A percentile compares a stretch with the other conserved stretches of the same genome.
phyloP scores from a whole-genome alignment of 2,888 invertebrate species.

The Scaptomyza polygonia region DNA sequence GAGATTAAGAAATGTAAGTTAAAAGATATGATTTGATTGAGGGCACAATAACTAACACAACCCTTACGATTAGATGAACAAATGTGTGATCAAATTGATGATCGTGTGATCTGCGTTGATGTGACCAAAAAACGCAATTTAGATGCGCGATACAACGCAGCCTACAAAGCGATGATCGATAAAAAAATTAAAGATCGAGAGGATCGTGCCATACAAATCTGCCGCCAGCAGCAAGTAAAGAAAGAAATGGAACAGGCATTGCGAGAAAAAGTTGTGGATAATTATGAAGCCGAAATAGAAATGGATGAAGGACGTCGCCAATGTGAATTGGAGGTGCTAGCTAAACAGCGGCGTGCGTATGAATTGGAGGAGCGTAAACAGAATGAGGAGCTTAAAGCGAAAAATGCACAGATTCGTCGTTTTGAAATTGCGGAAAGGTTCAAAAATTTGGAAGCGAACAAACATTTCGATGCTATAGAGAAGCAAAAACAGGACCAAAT shows the following conservation, averaged over 20 bases:
- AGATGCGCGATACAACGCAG: slow-evolving; percentile 23
- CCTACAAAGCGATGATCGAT: slow-evolving; percentile 17
- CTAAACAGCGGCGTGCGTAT: slow-evolving; percentile 50
- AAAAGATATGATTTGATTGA: rapidly evolving
- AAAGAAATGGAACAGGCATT: slow-evolving; percentile 11
- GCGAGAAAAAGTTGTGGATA: slow-evolving; percentile 4
- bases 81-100: slow-evolving; percentile 47
- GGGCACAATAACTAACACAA: not conserved
- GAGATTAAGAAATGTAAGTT: slow-evolving; percentile 44
- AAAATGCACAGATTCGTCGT: slow-evolving; percentile 34
- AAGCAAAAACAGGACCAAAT: slow-evolving; percentile 6
- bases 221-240: slow-evolving; percentile 16
- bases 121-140: slow-evolving; percentile 41
- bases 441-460: slow-evolving; percentile 48
- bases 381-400: slow-evolving; percentile 12
- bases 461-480: slow-evolving; percentile 10
- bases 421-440: slow-evolving; percentile 53
- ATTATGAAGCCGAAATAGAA: slow-evolving; percentile 25
- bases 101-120: slow-evolving; percentile 53
- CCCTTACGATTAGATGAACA: slow-evolving; percentile 31
- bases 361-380: slow-evolving; percentile 41
- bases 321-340: slow-evolving; percentile 25
- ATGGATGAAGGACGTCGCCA: slow-evolving; percentile 53
- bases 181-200: slow-evolving; percentile 12
- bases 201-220: slow-evolving; percentile 15